These are phyloP conservation scores for Chelidonichthys spinosus DNA, from an alignment of 2,797 vertebrate genomes.

Conservation along the genomic window DNA sequence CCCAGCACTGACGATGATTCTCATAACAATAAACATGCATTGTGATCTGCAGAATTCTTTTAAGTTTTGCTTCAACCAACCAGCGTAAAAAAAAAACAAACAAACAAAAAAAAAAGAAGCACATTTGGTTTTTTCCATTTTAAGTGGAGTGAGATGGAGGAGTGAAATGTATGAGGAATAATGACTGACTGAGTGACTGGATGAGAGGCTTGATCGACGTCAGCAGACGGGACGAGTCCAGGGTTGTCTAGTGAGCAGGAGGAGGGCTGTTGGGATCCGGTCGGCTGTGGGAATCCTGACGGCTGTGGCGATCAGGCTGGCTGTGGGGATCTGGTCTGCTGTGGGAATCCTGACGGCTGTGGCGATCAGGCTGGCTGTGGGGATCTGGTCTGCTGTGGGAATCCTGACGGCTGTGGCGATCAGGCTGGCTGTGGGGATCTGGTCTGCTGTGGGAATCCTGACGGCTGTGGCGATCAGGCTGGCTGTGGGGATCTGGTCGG, in stretches of 20 bases:
- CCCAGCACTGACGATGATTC: constrained; percentile 36
- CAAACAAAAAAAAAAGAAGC: constrained; percentile 45
- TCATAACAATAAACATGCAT: constrained; percentile 21
- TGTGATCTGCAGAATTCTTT: neutral
- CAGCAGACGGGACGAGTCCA: constrained; percentile 32
- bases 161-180: neutral
- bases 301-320: constrained; percentile 79
- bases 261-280: constrained; percentile 81
- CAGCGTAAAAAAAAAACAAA: constrained; percentile 24
- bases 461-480: constrained; percentile 81
- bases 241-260: constrained; percentile 80
- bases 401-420: constrained; percentile 87
- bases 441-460: constrained; percentile 83
- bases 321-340: constrained; percentile 26
- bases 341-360: constrained; percentile 86
- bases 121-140: constrained; percentile 50
- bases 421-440: constrained; percentile 88
- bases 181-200: constrained; percentile 1
- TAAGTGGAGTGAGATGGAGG: constrained; percentile 20
- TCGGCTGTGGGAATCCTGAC: constrained; percentile 84
- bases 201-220: constrained; percentile 27
- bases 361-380: constrained; percentile 88
- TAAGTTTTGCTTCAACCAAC: constrained; percentile 37
- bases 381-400: constrained; percentile 88
- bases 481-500: neutral